Evolutionary conservation across 2,888 invertebrate species (phyloP).

Genomic region (Stenolophus ochropezus): DNA sequence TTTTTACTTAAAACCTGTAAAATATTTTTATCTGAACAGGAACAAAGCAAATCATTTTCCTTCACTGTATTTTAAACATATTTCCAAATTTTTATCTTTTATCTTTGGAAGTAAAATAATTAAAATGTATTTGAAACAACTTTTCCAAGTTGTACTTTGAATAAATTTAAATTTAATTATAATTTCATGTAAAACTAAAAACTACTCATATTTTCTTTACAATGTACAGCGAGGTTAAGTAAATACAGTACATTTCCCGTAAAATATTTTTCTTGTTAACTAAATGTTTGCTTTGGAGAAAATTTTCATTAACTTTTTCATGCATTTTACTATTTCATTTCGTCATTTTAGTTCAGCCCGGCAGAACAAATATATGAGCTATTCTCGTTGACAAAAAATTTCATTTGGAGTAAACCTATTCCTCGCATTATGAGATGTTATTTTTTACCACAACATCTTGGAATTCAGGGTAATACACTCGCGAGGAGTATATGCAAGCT

Average conservation of each 20-base stretch:
- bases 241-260: neutral
- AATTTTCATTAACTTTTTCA: slow-evolving; percentile 43
- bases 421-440: slow-evolving; percentile 40
- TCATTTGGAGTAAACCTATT: slow-evolving; percentile 51
- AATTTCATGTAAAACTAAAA: neutral
- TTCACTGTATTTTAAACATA: too few species aligned
- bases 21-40: too few species aligned
- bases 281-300: slow-evolving; percentile 33
- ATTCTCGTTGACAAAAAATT: slow-evolving; percentile 42
- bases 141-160: neutral
- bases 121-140: neutral
- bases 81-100: too few species aligned
- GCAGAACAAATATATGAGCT: slow-evolving; percentile 38
- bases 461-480: slow-evolving; percentile 16
- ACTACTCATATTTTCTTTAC: slow-evolving; percentile 4
- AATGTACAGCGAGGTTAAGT: neutral
- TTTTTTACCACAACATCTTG: slow-evolving; percentile 34
- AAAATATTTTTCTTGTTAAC: slow-evolving; percentile 14
- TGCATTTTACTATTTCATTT: slow-evolving; percentile 44
- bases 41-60: too few species aligned
- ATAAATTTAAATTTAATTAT: neutral
- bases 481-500: slow-evolving; percentile 18
- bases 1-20: too few species aligned
- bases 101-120: neutral
- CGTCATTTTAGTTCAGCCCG: slow-evolving; percentile 23